Conservation (phyloP, 2,797 vertebrate genomes). For the Myotis myotis region DNA sequence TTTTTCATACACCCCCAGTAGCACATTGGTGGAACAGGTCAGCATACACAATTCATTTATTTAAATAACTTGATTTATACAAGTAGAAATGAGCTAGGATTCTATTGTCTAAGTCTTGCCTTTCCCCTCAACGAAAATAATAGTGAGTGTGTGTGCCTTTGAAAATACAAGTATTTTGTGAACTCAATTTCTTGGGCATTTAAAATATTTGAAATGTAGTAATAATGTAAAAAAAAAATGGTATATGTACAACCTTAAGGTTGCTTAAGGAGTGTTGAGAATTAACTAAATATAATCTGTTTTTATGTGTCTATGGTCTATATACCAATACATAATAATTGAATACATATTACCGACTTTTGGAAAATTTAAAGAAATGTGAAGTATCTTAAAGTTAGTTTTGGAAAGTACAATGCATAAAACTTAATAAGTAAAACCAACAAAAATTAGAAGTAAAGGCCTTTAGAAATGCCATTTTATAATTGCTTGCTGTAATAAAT, state of each 20-base stretch:
- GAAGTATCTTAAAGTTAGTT: constrained; percentile 45
- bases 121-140: constrained; percentile 57
- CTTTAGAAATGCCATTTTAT: constrained; percentile 44
- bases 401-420: constrained; percentile 40
- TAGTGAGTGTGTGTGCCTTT: constrained; percentile 42
- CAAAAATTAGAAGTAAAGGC: constrained; percentile 57
- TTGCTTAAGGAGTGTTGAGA: constrained; percentile 48
- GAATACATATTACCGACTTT: neutral
- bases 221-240: constrained; percentile 45
- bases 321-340: neutral
- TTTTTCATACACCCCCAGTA: constrained; percentile 71
- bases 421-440: constrained; percentile 70
- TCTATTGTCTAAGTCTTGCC: constrained; percentile 58
- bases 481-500: constrained; percentile 26
- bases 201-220: constrained; percentile 47
- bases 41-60: constrained; percentile 82
- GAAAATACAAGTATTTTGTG: constrained; percentile 55
- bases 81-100: constrained; percentile 72
- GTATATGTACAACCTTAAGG: neutral
- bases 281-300: neutral
- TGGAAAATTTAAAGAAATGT: constrained; percentile 43
- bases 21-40: constrained; percentile 79
- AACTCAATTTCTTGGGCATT: constrained; percentile 27
- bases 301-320: neutral
- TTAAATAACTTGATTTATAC: constrained; percentile 80